Percentiles rank a stretch among this genome's conserved stretches.
phyloP scores from a whole-genome alignment of 2,113 vertebrate genomes.

The Nettapus auritus region DNA sequence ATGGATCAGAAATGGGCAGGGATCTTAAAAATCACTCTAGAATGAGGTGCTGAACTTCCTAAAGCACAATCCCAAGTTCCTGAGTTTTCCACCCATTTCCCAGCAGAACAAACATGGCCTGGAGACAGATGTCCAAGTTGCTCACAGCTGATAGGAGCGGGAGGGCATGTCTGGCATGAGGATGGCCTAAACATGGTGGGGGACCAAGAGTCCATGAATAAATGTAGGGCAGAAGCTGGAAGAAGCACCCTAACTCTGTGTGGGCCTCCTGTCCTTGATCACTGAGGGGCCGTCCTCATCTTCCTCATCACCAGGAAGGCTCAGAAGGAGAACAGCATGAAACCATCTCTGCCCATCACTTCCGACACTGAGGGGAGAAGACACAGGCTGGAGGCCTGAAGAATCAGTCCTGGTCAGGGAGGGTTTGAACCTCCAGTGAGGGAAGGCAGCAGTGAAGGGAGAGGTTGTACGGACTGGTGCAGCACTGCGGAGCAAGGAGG shows the following conservation, averaged over 20 bases:
- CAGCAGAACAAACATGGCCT: background rate
- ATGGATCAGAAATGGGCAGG: background rate
- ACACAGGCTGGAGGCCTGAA: background rate
- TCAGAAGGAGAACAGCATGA: background rate
- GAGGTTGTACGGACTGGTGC: background rate
- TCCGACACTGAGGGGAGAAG: background rate
- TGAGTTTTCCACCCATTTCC: background rate
- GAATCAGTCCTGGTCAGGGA: background rate
- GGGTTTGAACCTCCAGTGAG: background rate
- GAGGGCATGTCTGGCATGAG: background rate
- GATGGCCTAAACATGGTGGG: background rate
- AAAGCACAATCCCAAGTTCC: background rate
- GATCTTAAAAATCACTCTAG: background rate
- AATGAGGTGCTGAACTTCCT: background rate
- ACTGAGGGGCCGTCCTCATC: background rate
- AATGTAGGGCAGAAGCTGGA: background rate
- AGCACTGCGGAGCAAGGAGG: background rate
- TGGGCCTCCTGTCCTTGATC: background rate
- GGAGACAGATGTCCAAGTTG: background rate
- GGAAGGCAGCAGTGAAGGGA: background rate
- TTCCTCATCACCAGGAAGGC: background rate
- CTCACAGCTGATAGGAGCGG: background rate
- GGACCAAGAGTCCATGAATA: background rate
- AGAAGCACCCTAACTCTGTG: background rate
- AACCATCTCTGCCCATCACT: background rate